phyloP scores from a whole-genome alignment of 2,888 invertebrate genomes.

The Anthophora plumipes region DNA sequence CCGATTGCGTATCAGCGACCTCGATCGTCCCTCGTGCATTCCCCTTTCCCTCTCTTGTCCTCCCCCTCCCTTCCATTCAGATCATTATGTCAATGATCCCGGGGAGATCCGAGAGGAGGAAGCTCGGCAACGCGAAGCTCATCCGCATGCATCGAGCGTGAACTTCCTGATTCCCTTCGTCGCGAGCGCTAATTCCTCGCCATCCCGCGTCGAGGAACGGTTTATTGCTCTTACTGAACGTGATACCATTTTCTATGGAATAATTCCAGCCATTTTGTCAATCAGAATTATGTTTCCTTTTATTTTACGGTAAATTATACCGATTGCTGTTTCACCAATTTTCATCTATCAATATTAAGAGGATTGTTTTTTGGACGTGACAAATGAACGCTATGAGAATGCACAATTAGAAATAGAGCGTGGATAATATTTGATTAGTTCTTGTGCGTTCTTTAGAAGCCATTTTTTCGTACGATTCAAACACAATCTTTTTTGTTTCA shows the following conservation, averaged over 20 bases:
- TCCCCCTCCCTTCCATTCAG: constrained; percentile 59
- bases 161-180: constrained; percentile 59
- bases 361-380: too few relatives aligned
- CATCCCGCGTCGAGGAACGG: neutral
- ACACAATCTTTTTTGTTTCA: too few relatives aligned
- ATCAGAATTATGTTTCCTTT: neutral
- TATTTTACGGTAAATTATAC: too few relatives aligned
- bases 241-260: neutral
- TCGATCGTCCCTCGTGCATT: constrained; percentile 65
- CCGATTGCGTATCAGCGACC: constrained; percentile 72
- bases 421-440: too few relatives aligned
- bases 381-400: too few relatives aligned
- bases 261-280: too few relatives aligned
- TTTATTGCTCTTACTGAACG: neutral
- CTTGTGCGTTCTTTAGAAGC: too few relatives aligned
- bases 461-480: too few relatives aligned
- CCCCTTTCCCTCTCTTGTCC: constrained; percentile 50
- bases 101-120: constrained; percentile 57
- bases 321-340: too few relatives aligned
- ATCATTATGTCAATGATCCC: constrained; percentile 74
- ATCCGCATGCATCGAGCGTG: constrained; percentile 54
- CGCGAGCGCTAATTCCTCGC: constrained; percentile 29
- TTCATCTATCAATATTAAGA: too few relatives aligned
- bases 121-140: constrained; percentile 48
- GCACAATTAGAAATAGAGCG: too few relatives aligned